Base-by-base conservation (phyloP, 2,113 vertebrate species). In the Malurus melanocephalus region DNA sequence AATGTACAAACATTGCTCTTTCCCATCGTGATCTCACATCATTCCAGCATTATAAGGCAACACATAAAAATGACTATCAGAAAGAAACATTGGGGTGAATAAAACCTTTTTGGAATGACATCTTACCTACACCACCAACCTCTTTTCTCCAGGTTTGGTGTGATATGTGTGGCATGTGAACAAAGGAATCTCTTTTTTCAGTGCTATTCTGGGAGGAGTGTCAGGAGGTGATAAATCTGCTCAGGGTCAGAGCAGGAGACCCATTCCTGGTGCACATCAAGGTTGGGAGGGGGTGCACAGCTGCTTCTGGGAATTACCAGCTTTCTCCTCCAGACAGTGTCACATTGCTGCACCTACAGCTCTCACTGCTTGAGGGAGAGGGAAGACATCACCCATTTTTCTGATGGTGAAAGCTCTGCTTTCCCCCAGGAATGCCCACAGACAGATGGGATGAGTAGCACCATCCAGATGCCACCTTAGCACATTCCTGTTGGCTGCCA, bases 11-110 rank as follows among this genome's bases (percentile, higher is more conserved):
- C 35, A 6, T 66, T 79, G 53, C 59, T 90, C 67, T 87, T 94
- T 82, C 71, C 55, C 86, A 60, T 55, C 35, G 21, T 59, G 83
- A 66, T 62, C 83, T 94, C 83, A 83, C 45, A 88, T 73, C 74
- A 84, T 90, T 89, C 92, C 86, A 79, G 23, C 45, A 77, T 46
- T 74, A 59, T 27, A 88, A 80, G 87, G 67, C 48, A 88, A 45
- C 86, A 82, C 88, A 92, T 94, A 92, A 95, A 95, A 96, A 87
- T 77, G 88, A 80, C 92, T 85, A 76, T 85, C 80, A 94, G 62
- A 86, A 86, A 43, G 77, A 83, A 80, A 83, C 52, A 42, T 6
- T 64, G 18, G 0, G 23, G 30, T 45, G 42, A 88, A 86, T 45
- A 88, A 93, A 80, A 69, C 81, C 43, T 87, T 90, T 93, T 79